Evolutionary conservation across 2,888 invertebrate genomes (phyloP), one percentile per base, ranked within the genome.

Genomic region (Merodon equestris): DNA sequence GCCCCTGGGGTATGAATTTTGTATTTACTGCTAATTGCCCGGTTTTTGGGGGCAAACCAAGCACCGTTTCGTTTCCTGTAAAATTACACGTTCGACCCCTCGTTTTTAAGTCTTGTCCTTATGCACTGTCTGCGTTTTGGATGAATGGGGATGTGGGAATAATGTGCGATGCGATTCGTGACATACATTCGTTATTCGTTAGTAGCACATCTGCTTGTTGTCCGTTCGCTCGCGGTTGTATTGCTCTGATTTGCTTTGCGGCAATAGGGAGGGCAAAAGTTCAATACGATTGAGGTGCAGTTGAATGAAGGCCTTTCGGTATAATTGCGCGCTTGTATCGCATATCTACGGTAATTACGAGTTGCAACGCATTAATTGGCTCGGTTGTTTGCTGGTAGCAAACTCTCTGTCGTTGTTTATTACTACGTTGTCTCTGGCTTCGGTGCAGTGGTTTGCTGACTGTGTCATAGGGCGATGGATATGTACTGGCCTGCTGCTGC

Each of bases 41-140:
- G 61, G 70, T 48, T 79, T 79, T 71, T 38, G 50, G 58, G 58
- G 77, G 79, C 64, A 70, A 27, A 42, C 63, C 47, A 67, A 67
- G 68, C 74, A 74, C 79, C 68, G 79, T 79, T 77, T 73, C 63
- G 58, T 71, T 79, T 70, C 70, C 79, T 79, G 79, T 74, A 61
- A 79, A 79, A 79, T 70, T 79, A 74, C 79, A 74, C 60, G 64
- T 68, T 79, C 47, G 68, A 47, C 77, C 70, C 63, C 38, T 63
- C 63, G 50, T 58, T 40, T 40, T 40, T n/a, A 9, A 48, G 18
- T 56, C 56, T 45, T n/a, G n/a, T n/a, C n/a, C n/a, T n/a, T n/a
- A n/a, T n/a, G n/a, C n/a, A n/a, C n/a, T n/a, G n/a, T n/a, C n/a
- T n/a, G n/a, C n/a, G n/a, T n/a, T n/a, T n/a, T n/a, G n/a, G 12